Evolutionary conservation across 2,888 invertebrate genomes (phyloP).

Genomic region (Brenthis hecate): DNA sequence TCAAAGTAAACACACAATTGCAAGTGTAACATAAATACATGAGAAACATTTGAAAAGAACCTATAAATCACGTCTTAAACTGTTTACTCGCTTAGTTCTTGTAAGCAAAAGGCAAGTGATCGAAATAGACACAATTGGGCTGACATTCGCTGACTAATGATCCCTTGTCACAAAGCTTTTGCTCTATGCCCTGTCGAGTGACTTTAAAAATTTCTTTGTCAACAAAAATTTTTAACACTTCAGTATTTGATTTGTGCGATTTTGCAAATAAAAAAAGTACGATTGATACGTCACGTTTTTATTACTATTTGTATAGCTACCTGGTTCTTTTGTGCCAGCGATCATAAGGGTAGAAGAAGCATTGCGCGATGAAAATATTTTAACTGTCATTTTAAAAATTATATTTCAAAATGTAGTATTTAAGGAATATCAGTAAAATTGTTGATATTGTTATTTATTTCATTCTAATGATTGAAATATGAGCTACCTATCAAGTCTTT

Average conservation of each 20-base stretch:
- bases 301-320: constrained; percentile 78
- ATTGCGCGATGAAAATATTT: constrained; percentile 30
- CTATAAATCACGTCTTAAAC: constrained; percentile 67
- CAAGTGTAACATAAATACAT: constrained; percentile 56
- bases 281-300: constrained; percentile 80
- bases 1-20: constrained; percentile 43
- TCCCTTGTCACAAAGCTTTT: constrained; percentile 62
- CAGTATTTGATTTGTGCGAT: constrained; percentile 81
- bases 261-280: constrained; percentile 61
- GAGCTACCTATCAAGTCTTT: too few species aligned
- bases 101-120: constrained; percentile 63
- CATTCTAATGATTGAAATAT: background rate
- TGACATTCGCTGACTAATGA: constrained; percentile 78
- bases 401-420: background rate
- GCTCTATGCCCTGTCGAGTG: constrained; percentile 61
- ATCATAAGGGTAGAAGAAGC: constrained; percentile 59
- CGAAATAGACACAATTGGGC: constrained; percentile 59
- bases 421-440: background rate
- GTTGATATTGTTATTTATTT: background rate
- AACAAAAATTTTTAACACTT: constrained; percentile 76
- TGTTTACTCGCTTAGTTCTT: constrained; percentile 75
- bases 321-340: constrained; percentile 64
- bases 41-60: constrained; percentile 42
- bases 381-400: constrained; percentile 1
- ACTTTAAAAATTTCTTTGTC: constrained; percentile 65